Base-by-base conservation (phyloP, 1,140 invertebrate species). In the Saccostrea echinata region DNA sequence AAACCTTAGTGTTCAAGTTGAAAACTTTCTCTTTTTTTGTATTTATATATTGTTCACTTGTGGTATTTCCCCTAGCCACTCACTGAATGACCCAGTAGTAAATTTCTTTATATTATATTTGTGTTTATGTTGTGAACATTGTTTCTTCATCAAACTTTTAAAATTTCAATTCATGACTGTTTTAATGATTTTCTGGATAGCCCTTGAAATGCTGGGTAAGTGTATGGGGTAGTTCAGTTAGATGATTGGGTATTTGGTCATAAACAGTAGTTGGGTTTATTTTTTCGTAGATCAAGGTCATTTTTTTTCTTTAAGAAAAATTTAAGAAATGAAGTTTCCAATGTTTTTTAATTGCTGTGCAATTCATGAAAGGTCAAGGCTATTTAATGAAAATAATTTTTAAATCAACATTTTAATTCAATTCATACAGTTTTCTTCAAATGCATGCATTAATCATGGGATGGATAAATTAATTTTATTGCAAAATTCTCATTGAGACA, bases 21-120 rank as follows among this genome's bases (percentile, higher is more conserved):
- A 21, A 21, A 61, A 61, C 55, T 18, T 57, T 43, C 13, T 30
- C 27, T 35, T 12, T 76, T 30, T 76, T 33, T 76, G 24, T 21
- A 64, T 64, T 64, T 21, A n/a, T 53, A 51, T 84, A 8, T 21
- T 85, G 68, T 68, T 85, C 84, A 68, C 30, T 68, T 33, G 84
- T 85, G 61, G 84, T 85, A 68, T 68, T 85, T 51, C 33, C 27
- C 68, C 30, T 1, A 76, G 27, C 9, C 68, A 76, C 30, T 61
- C 68, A 76, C 68, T 33, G 68, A 30, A 76, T 76, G 30, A 27
- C 33, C 68, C 27, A 30, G 27, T 76, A 76, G 68, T 16, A 76
- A 76, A 27, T 18, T 33, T 76, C 27, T 30, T 30, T 76, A 30
- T 76, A 33, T 33, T 76, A 68, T 33, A 16, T 76, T 24, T 71